phyloP scores from a whole-genome alignment of 2,113 vertebrate species.

The Microtus montanus region DNA sequence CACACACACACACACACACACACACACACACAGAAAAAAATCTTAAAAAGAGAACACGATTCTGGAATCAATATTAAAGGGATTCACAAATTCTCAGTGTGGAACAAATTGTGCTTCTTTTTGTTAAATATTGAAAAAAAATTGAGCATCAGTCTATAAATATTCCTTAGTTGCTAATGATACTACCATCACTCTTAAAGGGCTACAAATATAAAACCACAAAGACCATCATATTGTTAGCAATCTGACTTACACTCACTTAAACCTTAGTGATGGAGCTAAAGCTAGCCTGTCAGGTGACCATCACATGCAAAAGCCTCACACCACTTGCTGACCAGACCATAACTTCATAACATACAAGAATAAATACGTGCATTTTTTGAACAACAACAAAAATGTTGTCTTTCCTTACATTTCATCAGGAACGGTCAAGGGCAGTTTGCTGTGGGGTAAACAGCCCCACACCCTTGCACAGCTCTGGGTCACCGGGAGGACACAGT shows the following conservation, averaged over 20 bases:
- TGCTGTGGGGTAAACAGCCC: background rate
- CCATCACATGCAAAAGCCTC: background rate
- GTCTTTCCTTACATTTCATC: background rate
- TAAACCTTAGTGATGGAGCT: background rate
- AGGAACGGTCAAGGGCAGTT: background rate
- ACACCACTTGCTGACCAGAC: fast-evolving
- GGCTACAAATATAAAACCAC: background rate
- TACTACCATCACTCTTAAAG: background rate
- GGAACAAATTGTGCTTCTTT: background rate
- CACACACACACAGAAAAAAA: background rate
- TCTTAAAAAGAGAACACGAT: background rate
- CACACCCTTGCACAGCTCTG: too few species aligned
- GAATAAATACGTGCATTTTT: background rate
- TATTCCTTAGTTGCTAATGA: conserved; percentile 23
- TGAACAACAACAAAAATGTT: conserved; percentile 21
- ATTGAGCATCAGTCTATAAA: background rate
- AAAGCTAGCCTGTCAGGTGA: background rate
- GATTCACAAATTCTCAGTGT: background rate
- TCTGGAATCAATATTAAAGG: background rate
- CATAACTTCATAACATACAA: background rate
- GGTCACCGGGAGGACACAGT: background rate
- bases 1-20: background rate
- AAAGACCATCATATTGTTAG: background rate
- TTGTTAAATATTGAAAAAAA: conserved; percentile 27
- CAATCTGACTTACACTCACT: background rate